These are phyloP conservation scores for Thalassarche chlororhynchos DNA, from an alignment of 2,113 vertebrate species.

Conservation along the genomic window DNA sequence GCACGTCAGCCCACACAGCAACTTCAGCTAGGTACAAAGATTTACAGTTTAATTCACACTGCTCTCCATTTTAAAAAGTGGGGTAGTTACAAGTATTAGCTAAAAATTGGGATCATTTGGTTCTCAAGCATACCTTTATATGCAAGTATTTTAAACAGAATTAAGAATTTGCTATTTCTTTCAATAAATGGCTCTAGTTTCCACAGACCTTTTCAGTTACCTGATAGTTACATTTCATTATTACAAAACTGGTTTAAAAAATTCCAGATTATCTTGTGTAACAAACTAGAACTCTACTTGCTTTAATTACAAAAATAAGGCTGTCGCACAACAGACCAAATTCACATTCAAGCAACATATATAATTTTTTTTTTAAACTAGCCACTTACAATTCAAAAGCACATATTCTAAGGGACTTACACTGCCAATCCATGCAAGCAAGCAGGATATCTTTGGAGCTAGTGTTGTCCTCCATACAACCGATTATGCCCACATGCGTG, in stretches of 20 bases:
- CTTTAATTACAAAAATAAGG: conserved; percentile 59
- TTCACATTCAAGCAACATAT: neutral
- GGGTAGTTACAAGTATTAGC: neutral
- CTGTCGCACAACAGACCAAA: neutral
- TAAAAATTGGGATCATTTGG: neutral
- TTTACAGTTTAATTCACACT: neutral
- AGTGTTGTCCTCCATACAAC: neutral
- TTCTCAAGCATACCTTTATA: neutral
- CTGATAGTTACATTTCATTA: neutral
- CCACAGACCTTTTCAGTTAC: neutral
- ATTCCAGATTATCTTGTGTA: neutral
- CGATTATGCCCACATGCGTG: neutral
- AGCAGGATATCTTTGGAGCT: neutral
- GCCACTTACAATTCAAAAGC: neutral
- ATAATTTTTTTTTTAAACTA: neutral
- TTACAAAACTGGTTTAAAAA: conserved; percentile 28
- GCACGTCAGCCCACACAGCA: neutral
- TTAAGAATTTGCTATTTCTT: neutral
- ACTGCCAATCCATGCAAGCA: neutral
- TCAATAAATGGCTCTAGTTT: neutral
- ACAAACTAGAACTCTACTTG: conserved; percentile 52
- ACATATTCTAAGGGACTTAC: neutral
- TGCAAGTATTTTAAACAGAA: neutral
- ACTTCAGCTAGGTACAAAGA: neutral
- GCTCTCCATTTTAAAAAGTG: neutral